Percentiles rank a stretch among this genome's conserved stretches.
Conservation (phyloP, 2,888 invertebrate genomes). For the Scaptomyza caliginosa region DNA sequence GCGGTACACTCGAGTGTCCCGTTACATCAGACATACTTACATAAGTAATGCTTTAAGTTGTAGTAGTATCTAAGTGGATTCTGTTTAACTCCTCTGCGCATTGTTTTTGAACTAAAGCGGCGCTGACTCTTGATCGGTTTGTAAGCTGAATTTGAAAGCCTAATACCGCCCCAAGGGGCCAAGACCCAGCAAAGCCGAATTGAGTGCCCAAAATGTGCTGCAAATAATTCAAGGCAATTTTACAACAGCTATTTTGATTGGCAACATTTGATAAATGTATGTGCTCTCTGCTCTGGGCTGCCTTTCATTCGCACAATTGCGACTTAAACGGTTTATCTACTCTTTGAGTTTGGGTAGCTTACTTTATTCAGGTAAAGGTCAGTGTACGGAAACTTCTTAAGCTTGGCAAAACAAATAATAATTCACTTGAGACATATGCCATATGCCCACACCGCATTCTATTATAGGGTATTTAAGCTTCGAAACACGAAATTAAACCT, state of each 20-base stretch:
- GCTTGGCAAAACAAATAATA: neutral
- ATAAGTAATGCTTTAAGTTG: slow-evolving; percentile 7
- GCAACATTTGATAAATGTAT: slow-evolving; percentile 69
- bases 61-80: slow-evolving; percentile 17
- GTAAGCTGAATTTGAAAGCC: slow-evolving; percentile 5
- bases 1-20: slow-evolving; percentile 28
- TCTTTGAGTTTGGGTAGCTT: slow-evolving; percentile 1
- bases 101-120: slow-evolving; percentile 40
- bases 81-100: slow-evolving; percentile 8
- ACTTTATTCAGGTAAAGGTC: no score
- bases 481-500: neutral
- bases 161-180: slow-evolving; percentile 1
- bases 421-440: no score
- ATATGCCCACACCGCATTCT: no score
- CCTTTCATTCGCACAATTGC: slow-evolving; percentile 28
- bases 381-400: no score
- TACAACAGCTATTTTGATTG: slow-evolving; percentile 63
- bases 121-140: slow-evolving; percentile 26
- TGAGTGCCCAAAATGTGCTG: slow-evolving; percentile 57
- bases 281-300: slow-evolving; percentile 31
- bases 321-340: slow-evolving; percentile 15
- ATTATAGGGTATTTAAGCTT: slow-evolving; percentile 3
- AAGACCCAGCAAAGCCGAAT: slow-evolving; percentile 35
- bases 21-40: slow-evolving; percentile 34
- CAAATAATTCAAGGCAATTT: slow-evolving; percentile 65